Base-by-base conservation (phyloP, 2,888 invertebrate genomes). In the Hirtodrosophila trivittata region DNA sequence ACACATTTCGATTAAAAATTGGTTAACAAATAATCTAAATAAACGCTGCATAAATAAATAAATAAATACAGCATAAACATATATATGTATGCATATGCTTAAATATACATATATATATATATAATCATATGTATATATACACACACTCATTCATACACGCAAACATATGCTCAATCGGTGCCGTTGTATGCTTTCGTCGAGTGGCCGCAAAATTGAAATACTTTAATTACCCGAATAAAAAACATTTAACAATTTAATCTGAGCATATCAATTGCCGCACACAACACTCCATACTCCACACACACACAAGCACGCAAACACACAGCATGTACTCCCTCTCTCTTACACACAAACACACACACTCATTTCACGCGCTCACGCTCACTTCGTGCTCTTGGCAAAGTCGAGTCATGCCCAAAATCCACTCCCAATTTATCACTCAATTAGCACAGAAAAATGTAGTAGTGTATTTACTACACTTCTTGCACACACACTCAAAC, bases 361-460 rank as follows among this genome's bases (percentile, higher is more conserved):
- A 46, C 73, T 63, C 67, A 76, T 65, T 77, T 78, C 70, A 87
- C 87, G 73, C 85, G 72, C 87, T 74, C 66, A 69, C 68, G 59
- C 75, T 66, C 75, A 58, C 55, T 55, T 58, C 50, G 43, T 42
- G 57, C 69, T 69, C 74, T 59, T 51, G 64, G 70, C 62, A 66
- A 59, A 55, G 62, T 67, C 70, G 57, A 65, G 68, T 76, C 77
- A 68, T 81, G 81, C 81, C 84, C 81, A 76, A 88, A 88, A 86
- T 86, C 88, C 88, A 86, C 86, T 86, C 85, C 86, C 88, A 88
- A 88, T 88, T 88, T 88, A 88, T 89, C 88, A 88, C 88, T 88
- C 88, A 88, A 88, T 88, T 88, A 88, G 88, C 89, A 87, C 89
- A 77, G 88, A 86, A 86, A 88, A 86, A 87, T 87, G 83, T 84